A percentile compares a stretch with the other conserved stretches of the same genome.
Evolutionary conservation across 23 tunicate species (phyloP).

Genomic region (Trididemnum miniatum): DNA sequence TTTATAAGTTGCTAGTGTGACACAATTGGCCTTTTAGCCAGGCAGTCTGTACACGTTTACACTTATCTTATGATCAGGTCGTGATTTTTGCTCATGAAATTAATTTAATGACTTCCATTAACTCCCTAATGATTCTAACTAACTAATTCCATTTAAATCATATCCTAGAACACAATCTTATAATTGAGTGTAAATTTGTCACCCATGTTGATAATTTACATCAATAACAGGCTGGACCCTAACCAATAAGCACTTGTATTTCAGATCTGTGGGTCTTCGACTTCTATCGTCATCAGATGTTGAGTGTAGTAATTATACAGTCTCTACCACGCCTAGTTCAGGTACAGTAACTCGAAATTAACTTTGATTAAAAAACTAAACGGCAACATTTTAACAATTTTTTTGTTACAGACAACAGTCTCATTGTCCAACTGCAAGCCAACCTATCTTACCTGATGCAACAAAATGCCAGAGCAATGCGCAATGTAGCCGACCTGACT

Average conservation of each 20-base stretch:
- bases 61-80: not conserved
- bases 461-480: constrained; percentile 1
- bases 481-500: not conserved
- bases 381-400: not conserved
- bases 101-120: not conserved
- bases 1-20: not conserved
- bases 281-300: not conserved
- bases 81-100: not conserved
- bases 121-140: not conserved
- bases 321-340: not conserved
- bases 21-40: not conserved
- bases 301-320: not conserved
- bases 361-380: too few species aligned
- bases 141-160: not conserved
- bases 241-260: not conserved
- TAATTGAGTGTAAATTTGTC: too few species aligned
- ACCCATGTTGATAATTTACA: too few species aligned
- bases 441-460: constrained; percentile 15
- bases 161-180: too few species aligned
- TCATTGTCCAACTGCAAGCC: not conserved
- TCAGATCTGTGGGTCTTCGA: not conserved
- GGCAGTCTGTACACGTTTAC: not conserved
- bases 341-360: too few species aligned
- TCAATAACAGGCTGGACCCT: too few species aligned
- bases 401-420: not conserved